These are phyloP conservation scores for Atopsyche davidsoni DNA, from an alignment of 1,140 invertebrate genomes.

Conservation along the genomic window DNA sequence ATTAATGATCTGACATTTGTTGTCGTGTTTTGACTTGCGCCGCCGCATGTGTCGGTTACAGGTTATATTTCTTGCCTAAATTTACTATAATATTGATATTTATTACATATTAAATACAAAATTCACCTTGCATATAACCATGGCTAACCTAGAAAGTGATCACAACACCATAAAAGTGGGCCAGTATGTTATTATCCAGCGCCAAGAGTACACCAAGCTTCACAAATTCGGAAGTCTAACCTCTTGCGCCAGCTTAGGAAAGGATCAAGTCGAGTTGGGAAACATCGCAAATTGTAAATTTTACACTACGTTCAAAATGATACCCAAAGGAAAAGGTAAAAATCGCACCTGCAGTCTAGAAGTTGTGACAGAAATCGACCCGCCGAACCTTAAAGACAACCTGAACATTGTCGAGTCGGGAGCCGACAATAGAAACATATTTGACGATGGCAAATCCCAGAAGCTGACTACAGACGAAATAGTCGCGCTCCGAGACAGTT, in stretches of 20 bases:
- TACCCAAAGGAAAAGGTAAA: slow-evolving; percentile 53
- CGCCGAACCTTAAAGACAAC: slow-evolving; percentile 43
- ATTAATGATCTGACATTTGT: too few species aligned
- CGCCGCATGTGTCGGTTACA: too few species aligned
- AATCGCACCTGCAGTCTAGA: slow-evolving; percentile 52
- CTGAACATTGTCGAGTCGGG: slow-evolving; percentile 55
- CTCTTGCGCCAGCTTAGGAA: slow-evolving; percentile 58
- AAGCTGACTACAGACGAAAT: slow-evolving; percentile 79
- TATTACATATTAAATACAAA: too few species aligned
- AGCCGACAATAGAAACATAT: slow-evolving; percentile 77
- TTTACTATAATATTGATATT: too few species aligned
- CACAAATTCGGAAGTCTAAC: slow-evolving; percentile 60
- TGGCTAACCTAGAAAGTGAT: slow-evolving; percentile 3
- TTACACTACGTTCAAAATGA: slow-evolving; percentile 75
- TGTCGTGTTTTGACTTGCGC: too few species aligned
- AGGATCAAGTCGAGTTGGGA: slow-evolving; percentile 64
- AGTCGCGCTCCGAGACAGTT: slow-evolving; percentile 63
- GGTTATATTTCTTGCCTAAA: too few species aligned
- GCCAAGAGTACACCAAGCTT: slow-evolving; percentile 68
- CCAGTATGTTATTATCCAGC: slow-evolving; percentile 67
- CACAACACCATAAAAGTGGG: slow-evolving; percentile 52
- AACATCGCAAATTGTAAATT: slow-evolving; percentile 66
- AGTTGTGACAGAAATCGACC: slow-evolving; percentile 47
- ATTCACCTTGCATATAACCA: too few species aligned
- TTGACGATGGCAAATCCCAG: slow-evolving; percentile 81